These are phyloP conservation scores for Mormyrops attenuatus DNA, from an alignment of 2,797 vertebrate species.

Conservation along the genomic window DNA sequence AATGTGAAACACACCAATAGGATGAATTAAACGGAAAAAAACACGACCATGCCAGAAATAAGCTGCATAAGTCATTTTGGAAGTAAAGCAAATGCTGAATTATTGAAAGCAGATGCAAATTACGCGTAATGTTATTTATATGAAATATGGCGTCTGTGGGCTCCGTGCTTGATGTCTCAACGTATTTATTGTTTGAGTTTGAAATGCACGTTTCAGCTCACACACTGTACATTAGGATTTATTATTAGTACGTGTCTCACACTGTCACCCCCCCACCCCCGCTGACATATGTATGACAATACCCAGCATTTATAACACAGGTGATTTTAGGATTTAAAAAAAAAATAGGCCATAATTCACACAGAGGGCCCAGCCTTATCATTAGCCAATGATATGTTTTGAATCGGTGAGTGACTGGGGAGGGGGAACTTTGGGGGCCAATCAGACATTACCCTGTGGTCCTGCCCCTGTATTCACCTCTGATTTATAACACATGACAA, in stretches of 20 bases:
- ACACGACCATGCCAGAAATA: background rate
- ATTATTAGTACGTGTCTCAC: conserved; percentile 22
- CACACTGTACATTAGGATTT: conserved; percentile 29
- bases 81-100: conserved; percentile 21
- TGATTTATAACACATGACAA: background rate
- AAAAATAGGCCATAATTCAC: background rate
- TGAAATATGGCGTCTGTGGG: conserved; percentile 7
- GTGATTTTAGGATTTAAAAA: background rate
- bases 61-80: conserved; percentile 12
- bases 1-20: background rate
- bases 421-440: background rate
- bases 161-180: conserved; percentile 20
- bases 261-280: background rate
- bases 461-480: background rate
- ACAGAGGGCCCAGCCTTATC: background rate
- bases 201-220: conserved; percentile 23
- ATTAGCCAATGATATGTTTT: background rate
- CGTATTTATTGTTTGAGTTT: conserved; percentile 29
- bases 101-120: conserved; percentile 21
- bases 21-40: background rate
- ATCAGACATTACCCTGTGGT: background rate
- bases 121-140: background rate
- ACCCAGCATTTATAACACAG: background rate
- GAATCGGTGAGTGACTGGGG: background rate
- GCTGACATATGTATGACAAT: background rate